Evolutionary conservation across 2,888 invertebrate genomes (phyloP).

Genomic region (Philereme transversata): DNA sequence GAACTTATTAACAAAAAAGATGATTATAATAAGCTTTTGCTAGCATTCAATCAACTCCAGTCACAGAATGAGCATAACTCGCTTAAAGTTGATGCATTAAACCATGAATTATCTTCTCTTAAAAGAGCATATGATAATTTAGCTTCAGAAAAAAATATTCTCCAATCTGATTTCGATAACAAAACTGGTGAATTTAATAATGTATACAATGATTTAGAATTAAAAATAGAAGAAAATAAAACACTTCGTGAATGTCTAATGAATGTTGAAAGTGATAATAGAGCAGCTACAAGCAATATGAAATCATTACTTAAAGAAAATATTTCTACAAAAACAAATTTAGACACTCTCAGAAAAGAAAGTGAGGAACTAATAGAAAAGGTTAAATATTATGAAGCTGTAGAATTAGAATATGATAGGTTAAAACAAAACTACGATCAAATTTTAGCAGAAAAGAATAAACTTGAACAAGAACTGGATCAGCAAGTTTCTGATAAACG

Average conservation of each 20-base stretch:
- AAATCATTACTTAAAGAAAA: constrained; percentile 54
- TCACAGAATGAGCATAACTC: constrained; percentile 35
- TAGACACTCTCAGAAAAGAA: constrained; percentile 54
- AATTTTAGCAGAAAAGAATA: constrained; percentile 56
- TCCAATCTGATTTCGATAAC: constrained; percentile 48
- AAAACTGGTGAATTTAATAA: constrained; percentile 54
- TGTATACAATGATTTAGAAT: constrained; percentile 51
- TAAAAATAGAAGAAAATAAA: constrained; percentile 58
- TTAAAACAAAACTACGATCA: constrained; percentile 49
- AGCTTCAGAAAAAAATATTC: constrained; percentile 46
- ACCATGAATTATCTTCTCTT: constrained; percentile 45
- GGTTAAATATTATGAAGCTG: constrained; percentile 51
- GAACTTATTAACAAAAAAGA: constrained; percentile 48
- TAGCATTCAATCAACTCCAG: constrained; percentile 25
- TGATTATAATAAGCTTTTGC: constrained; percentile 39
- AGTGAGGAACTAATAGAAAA: constrained; percentile 53
- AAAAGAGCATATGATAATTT: constrained; percentile 45
- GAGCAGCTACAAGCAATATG: constrained; percentile 43
- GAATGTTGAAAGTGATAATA: constrained; percentile 46
- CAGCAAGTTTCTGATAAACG: constrained; percentile 46
- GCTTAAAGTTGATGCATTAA: constrained; percentile 39
- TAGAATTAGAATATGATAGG: constrained; percentile 54
- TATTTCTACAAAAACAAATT: constrained; percentile 42
- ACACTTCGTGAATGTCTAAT: constrained; percentile 47
- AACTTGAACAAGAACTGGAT: constrained; percentile 52